Percentiles rank a stretch among this genome's conserved stretches.
phyloP scores from a whole-genome alignment of 2,113 vertebrate genomes.

The Mormyrus iriodes region DNA sequence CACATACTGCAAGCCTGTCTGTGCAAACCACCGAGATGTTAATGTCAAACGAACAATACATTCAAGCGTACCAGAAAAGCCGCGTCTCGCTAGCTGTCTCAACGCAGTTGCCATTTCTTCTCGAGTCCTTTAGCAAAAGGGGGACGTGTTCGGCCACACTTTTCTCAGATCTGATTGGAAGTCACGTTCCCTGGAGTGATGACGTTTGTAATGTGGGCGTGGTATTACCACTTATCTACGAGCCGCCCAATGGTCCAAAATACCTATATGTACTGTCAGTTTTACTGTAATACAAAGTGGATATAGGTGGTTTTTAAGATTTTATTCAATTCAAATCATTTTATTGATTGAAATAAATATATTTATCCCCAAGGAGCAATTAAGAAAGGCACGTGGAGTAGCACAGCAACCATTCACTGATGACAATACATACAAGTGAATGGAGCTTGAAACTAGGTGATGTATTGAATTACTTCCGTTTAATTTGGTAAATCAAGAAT shows the following conservation, averaged over 20 bases:
- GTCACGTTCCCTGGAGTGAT: background rate
- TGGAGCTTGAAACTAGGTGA: too few species aligned
- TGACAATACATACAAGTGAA: too few species aligned
- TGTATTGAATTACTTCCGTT: background rate
- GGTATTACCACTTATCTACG: background rate
- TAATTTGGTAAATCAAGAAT: background rate
- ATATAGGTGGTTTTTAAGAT: background rate
- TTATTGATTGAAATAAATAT: too few species aligned
- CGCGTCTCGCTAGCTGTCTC: background rate
- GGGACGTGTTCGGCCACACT: background rate
- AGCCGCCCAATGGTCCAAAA: background rate
- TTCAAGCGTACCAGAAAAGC: constrained; percentile 19
- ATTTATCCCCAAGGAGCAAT: too few species aligned
- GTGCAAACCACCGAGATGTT: background rate
- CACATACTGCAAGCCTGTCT: background rate
- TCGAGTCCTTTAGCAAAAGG: background rate
- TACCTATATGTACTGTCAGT: background rate
- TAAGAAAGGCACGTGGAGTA: too few species aligned
- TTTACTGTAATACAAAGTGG: background rate
- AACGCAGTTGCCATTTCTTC: constrained; percentile 3
- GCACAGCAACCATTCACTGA: too few species aligned
- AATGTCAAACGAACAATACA: background rate
- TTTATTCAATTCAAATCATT: too few species aligned
- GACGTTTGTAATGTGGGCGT: background rate
- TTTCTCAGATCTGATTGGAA: background rate